phyloP scores from a whole-genome alignment of 1,140 invertebrate genomes.

The Branchinecta lindahli region DNA sequence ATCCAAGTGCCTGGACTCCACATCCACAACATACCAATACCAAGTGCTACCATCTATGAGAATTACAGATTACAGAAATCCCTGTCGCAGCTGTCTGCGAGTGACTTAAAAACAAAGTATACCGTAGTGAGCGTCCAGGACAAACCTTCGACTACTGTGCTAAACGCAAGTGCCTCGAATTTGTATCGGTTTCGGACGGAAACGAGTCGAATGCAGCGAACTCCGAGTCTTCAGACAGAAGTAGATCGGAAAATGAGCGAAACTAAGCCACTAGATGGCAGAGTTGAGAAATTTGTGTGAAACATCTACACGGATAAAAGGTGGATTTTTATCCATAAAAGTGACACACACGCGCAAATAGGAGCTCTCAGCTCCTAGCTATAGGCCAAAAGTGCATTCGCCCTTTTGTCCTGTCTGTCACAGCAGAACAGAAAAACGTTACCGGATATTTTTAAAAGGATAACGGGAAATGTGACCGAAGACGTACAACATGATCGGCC shows the following conservation, averaged over 20 bases:
- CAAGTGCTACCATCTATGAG: slow-evolving; percentile 3
- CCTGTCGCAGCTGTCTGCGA: not conserved
- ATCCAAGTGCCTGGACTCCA: slow-evolving; percentile 21
- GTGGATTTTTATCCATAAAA: too few species aligned
- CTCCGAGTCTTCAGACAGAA: not conserved
- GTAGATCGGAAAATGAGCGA: not conserved
- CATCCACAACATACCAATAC: not conserved
- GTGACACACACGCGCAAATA: too few species aligned
- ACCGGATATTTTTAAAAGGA: too few species aligned
- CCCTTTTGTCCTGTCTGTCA: too few species aligned
- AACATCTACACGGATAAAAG: not conserved
- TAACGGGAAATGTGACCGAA: too few species aligned
- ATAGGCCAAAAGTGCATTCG: too few species aligned
- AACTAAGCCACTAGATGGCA: not conserved
- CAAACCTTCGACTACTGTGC: not conserved
- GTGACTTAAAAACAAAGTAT: not conserved
- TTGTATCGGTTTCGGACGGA: not conserved
- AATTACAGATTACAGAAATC: not conserved
- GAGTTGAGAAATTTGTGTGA: not conserved
- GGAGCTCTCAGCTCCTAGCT: too few species aligned
- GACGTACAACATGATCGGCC: too few species aligned
- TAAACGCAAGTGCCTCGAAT: not conserved
- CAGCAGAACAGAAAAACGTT: too few species aligned
- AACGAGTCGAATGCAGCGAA: not conserved
- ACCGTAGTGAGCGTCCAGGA: not conserved